Base-by-base conservation (phyloP, 2,888 invertebrate genomes). In the Tachina grossa region DNA sequence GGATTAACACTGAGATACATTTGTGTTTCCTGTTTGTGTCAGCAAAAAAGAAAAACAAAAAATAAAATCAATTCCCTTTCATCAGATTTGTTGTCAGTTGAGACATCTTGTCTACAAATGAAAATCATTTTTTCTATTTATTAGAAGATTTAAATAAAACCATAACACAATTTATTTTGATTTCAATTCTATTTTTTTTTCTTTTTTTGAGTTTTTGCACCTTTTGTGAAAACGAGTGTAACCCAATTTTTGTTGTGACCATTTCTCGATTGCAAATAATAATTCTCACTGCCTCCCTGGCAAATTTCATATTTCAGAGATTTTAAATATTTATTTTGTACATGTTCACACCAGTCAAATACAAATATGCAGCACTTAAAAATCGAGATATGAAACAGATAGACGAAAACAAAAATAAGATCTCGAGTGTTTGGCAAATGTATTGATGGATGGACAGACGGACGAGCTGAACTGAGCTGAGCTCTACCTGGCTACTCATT, bases 1-100 rank as follows among this genome's bases (percentile, higher is more conserved):
- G 79, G 85, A 85, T 85, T 85, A 85, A 66, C 31, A 31, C 53
- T 61, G 83, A 79, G 83, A 55, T 71, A 79, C 79, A 83, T 85
- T 80, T 85, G 85, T 85, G 85, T 76, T 85, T 85, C 83, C 85
- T 85, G 85, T 85, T 85, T 79, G 31, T 75, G 19, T 76, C 1
- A n/a, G 6, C 14, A 10, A 41, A 9, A 41, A 74, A 47, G 39
- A 51, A 47, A 55, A 16, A 11, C 4, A 14, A 14, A 39, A 53
- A 8, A 49, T 8, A n/a, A n/a, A 49, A 47, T 55, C 55, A 68
- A 47, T 68, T 16, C 74, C 31, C 59, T 39, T 49, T 61, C 55
- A 71, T 47, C 51, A 68, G 43, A 77, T 80, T 81, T 59, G 11
- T 45, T 71, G 63, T 65, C 79, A 72, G 39, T 47, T 72, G 69